phyloP scores from a whole-genome alignment of 2,797 vertebrate species.

The Okamejei kenojei region DNA sequence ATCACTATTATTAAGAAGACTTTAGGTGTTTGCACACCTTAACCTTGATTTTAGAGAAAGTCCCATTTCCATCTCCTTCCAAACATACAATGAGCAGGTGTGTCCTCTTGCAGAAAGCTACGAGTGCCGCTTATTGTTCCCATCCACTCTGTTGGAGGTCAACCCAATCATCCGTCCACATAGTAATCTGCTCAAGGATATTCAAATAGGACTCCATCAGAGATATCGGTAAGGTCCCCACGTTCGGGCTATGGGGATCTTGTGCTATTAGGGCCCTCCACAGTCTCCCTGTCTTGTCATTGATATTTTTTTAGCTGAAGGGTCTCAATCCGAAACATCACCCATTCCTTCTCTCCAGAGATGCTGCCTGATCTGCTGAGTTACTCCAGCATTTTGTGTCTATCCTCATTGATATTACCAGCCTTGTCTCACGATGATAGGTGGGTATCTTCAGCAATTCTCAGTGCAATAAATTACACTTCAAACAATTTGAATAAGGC shows the following conservation, averaged over 20 bases:
- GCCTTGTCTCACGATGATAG: not conserved
- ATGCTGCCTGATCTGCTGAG: too few species aligned
- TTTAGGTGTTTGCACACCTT: not conserved
- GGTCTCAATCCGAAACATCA: too few species aligned
- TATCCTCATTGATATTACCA: not conserved
- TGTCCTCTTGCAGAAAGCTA: not conserved
- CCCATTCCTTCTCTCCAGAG: too few species aligned
- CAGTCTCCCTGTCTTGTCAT: not conserved
- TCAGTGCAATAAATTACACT: not conserved
- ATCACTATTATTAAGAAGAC: not conserved
- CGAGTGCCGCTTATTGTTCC: not conserved
- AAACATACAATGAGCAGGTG: not conserved
- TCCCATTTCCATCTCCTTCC: not conserved
- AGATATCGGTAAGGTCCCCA: not conserved
- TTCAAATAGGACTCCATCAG: not conserved
- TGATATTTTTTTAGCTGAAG: too few species aligned
- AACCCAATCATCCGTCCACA: not conserved
- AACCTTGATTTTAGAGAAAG: not conserved
- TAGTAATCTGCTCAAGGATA: not conserved
- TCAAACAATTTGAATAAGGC: not conserved
- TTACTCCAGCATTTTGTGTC: too few species aligned
- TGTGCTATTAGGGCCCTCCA: not conserved
- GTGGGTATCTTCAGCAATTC: not conserved
- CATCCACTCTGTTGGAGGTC: not conserved
- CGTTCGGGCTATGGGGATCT: not conserved